Percentiles rank a stretch among this genome's conserved stretches.
Evolutionary conservation across 2,888 invertebrate species (phyloP).

Genomic region (Diloba caeruleocephala): DNA sequence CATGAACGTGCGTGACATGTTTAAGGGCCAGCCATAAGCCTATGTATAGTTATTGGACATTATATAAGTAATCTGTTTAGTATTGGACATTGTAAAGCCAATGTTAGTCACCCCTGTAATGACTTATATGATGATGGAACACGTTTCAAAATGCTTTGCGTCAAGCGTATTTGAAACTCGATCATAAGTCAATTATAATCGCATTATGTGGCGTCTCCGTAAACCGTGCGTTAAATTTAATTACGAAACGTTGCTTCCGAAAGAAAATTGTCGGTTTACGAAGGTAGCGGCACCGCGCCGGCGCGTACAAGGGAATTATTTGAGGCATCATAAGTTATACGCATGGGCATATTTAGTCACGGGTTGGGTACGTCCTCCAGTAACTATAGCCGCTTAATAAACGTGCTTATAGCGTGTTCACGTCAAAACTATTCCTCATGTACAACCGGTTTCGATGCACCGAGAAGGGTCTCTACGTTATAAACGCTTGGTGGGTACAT

Average conservation of each 20-base stretch:
- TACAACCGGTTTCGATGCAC: conserved; percentile 77
- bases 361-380: conserved; percentile 70
- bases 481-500: conserved; percentile 69
- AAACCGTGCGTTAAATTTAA: conserved; percentile 84
- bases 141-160: conserved; percentile 50
- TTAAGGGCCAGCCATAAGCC: conserved; percentile 14
- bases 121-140: conserved; percentile 26
- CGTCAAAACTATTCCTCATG: conserved; percentile 75
- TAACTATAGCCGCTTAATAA: conserved; percentile 76
- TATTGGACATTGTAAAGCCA: conserved; percentile 19
- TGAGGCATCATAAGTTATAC: conserved; percentile 76
- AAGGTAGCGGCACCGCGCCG: conserved; percentile 37
- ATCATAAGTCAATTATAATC: conserved; percentile 78
- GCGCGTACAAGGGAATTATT: conserved; percentile 69
- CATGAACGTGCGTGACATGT: conserved; percentile 9
- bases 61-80: conserved; percentile 28
- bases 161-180: conserved; percentile 63
- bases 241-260: conserved; percentile 77
- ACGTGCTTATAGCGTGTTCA: conserved; percentile 65
- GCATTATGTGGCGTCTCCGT: conserved; percentile 74
- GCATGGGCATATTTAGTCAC: conserved; percentile 86
- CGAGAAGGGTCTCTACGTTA: conserved; percentile 65
- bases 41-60: conserved; percentile 22
- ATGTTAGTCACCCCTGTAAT: conserved; percentile 30
- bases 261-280: conserved; percentile 63